Conservation (phyloP, 2,797 vertebrate genomes). For the Cynodonichthys magdalenae region DNA sequence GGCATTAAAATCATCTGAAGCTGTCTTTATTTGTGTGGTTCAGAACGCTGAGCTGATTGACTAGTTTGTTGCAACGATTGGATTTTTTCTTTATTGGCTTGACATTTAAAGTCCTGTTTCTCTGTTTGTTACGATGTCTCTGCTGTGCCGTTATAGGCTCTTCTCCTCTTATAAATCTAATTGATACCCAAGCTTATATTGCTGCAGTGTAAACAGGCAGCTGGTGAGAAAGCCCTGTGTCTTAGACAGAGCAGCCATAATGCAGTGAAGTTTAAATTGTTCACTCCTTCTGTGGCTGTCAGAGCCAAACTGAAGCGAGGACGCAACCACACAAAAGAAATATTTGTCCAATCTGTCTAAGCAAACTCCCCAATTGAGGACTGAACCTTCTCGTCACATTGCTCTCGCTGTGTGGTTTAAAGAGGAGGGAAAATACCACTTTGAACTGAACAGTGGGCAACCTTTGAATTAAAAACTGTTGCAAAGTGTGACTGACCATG, state of each 20-base stretch:
- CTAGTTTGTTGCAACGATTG: slow-evolving; percentile 19
- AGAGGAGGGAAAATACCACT: slow-evolving; percentile 47
- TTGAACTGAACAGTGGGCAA: slow-evolving; percentile 54
- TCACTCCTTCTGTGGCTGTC: slow-evolving; percentile 72
- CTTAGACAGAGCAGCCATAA: slow-evolving; percentile 59
- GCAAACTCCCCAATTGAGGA: slow-evolving; percentile 75
- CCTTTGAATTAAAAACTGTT: slow-evolving; percentile 27
- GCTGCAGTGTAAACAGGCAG: slow-evolving; percentile 74
- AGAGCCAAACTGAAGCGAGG: slow-evolving; percentile 69
- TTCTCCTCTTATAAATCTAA: slow-evolving; percentile 59
- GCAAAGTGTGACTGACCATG: slow-evolving; percentile 37
- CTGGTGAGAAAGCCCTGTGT: slow-evolving; percentile 67
- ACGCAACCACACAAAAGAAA: slow-evolving; percentile 80
- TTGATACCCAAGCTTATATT: slow-evolving; percentile 64
- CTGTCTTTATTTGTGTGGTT: slow-evolving; percentile 50
- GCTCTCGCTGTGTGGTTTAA: slow-evolving; percentile 60
- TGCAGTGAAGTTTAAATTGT: slow-evolving; percentile 59
- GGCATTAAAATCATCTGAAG: slow-evolving; percentile 60
- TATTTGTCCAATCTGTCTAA: slow-evolving; percentile 85
- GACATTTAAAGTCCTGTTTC: not conserved
- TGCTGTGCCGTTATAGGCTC: slow-evolving; percentile 30
- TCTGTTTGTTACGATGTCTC: not conserved
- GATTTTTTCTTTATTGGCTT: not conserved
- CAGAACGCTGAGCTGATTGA: slow-evolving; percentile 27
- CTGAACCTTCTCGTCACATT: slow-evolving; percentile 81